Percentiles rank a stretch among this genome's conserved stretches.
phyloP scores from a whole-genome alignment of 2,888 invertebrate genomes.

The Hartigia nigra region DNA sequence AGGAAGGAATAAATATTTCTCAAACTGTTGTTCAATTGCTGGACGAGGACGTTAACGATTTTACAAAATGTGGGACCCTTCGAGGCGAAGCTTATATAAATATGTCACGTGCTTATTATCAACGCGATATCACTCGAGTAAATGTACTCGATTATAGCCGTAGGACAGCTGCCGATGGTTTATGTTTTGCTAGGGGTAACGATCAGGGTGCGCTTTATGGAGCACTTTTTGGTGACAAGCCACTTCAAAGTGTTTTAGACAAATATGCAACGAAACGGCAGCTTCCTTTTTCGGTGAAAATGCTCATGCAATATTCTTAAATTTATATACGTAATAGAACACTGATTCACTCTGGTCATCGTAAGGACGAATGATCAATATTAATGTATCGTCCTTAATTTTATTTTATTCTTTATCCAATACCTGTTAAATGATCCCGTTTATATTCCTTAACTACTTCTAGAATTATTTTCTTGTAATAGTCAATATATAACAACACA shows the following conservation, averaged over 20 bases:
- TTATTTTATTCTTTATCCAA: neutral
- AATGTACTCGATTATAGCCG: slow-evolving; percentile 3
- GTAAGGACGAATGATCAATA: neutral
- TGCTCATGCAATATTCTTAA: slow-evolving; percentile 20
- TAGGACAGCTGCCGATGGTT: slow-evolving; percentile 22
- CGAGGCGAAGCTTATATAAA: slow-evolving; percentile 26
- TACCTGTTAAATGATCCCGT: neutral
- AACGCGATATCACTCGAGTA: neutral
- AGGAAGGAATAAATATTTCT: slow-evolving; percentile 23
- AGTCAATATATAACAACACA: neutral
- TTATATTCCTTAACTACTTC: neutral
- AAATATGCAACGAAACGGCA: slow-evolving; percentile 28
- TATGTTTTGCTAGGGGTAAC: slow-evolving; percentile 23
- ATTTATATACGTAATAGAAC: neutral
- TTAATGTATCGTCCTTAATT: neutral
- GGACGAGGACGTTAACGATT: slow-evolving; percentile 6
- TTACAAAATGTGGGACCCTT: slow-evolving; percentile 21
- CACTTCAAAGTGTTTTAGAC: slow-evolving; percentile 30
- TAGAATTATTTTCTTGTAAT: neutral
- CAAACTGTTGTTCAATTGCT: slow-evolving; percentile 19
- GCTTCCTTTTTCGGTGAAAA: slow-evolving; percentile 25
- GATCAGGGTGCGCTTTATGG: slow-evolving; percentile 25
- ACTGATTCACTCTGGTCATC: neutral
- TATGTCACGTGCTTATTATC: slow-evolving; percentile 22
- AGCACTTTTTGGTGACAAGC: slow-evolving; percentile 4